Evolutionary conservation across 64 coral and sea anemone genomes (phyloP).

Genomic region (Pocillopora damicornis): DNA sequence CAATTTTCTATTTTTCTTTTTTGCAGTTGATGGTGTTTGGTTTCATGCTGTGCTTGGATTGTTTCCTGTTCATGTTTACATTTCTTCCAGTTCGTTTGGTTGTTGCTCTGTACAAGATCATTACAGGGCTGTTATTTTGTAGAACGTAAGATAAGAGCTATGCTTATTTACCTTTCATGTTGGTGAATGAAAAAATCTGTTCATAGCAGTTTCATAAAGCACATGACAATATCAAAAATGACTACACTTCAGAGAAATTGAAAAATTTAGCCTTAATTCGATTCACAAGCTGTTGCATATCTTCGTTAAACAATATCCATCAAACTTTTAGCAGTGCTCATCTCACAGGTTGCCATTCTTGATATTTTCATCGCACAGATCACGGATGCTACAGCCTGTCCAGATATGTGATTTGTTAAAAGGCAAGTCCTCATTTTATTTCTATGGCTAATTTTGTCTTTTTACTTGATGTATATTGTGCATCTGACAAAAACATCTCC

Average conservation of each 20-base stretch:
- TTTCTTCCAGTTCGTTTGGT: constrained; percentile 86
- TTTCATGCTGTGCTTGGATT: constrained; percentile 96
- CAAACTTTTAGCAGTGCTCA: too few relatives aligned
- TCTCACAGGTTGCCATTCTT: not conserved
- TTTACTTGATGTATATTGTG: not conserved
- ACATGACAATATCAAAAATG: too few relatives aligned
- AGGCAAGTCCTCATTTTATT: constrained; percentile 41
- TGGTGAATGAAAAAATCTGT: too few relatives aligned
- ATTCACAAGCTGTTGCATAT: too few relatives aligned
- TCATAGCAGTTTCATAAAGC: too few relatives aligned
- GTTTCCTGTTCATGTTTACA: constrained; percentile 94
- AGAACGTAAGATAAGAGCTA: constrained; percentile 33
- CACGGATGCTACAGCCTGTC: constrained; percentile 72
- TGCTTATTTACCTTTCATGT: not conserved
- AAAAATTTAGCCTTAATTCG: too few relatives aligned
- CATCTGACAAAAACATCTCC: not conserved
- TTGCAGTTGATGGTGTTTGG: constrained; percentile 97
- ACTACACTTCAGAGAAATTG: too few relatives aligned
- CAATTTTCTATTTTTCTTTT: not conserved
- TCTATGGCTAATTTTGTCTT: not conserved
- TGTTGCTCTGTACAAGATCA: constrained; percentile 70
- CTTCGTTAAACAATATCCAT: too few relatives aligned
- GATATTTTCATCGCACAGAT: constrained; percentile 6
- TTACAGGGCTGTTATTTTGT: constrained; percentile 73
- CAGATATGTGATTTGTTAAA: constrained; percentile 93